phyloP scores from a whole-genome alignment of 2,888 invertebrate genomes.

The Notodonta dromedarius region DNA sequence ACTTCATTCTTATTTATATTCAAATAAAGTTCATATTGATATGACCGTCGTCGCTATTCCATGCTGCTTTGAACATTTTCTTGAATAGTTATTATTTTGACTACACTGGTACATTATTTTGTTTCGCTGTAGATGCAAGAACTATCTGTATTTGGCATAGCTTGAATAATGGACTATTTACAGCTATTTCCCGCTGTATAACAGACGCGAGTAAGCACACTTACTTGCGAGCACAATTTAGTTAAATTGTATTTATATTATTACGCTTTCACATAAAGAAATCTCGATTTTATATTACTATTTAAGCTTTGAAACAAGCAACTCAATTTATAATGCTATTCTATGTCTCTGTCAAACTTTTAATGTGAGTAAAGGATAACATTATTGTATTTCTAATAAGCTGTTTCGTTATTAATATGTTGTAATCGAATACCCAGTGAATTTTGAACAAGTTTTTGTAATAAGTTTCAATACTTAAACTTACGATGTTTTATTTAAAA shows the following conservation, averaged over 20 bases:
- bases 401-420: too few relatives aligned
- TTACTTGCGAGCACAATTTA: constrained; percentile 51
- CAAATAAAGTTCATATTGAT: too few relatives aligned
- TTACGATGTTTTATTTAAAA: background rate
- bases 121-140: background rate
- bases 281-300: constrained; percentile 13
- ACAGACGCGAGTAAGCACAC: constrained; percentile 13
- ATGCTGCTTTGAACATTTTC: too few relatives aligned
- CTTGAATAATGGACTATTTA: background rate
- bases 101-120: too few relatives aligned
- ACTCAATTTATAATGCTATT: background rate
- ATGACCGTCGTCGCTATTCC: too few relatives aligned
- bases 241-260: constrained; percentile 39
- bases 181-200: constrained; percentile 18
- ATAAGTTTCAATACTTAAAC: background rate
- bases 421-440: too few relatives aligned
- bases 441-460: too few relatives aligned
- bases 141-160: background rate
- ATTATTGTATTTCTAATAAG: too few relatives aligned
- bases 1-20: too few relatives aligned
- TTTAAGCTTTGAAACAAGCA: background rate
- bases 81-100: too few relatives aligned
- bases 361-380: too few relatives aligned
- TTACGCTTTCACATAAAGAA: constrained; percentile 21
- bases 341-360: constrained; percentile 7